phyloP scores from a whole-genome alignment of 2,113 vertebrate genomes.

The Labeo catla region DNA sequence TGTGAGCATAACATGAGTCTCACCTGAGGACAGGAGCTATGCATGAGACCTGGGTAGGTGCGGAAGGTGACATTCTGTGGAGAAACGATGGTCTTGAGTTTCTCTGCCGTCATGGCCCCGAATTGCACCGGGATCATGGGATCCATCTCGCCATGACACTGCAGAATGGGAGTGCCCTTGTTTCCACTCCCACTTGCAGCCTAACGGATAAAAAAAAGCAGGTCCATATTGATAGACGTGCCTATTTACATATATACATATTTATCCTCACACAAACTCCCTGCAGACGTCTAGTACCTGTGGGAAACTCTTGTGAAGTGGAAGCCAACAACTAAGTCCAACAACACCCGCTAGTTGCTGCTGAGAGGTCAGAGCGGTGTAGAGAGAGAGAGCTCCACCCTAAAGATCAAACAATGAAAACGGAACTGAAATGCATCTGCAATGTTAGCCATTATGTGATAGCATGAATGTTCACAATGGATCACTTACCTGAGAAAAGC shows the following conservation, averaged over 20 bases:
- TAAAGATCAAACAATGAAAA: constrained; percentile 59
- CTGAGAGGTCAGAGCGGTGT: constrained; percentile 93
- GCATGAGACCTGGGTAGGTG: constrained; percentile 87
- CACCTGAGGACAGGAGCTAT: constrained; percentile 91
- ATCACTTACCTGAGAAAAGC: constrained; percentile 94
- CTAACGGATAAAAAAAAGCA: constrained; percentile 66
- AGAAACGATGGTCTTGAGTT: constrained; percentile 86
- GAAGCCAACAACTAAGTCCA: constrained; percentile 97
- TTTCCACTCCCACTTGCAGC: constrained; percentile 81
- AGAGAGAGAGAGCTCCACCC: constrained; percentile 95
- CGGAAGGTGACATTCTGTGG: constrained; percentile 88
- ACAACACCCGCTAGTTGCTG: constrained; percentile 93
- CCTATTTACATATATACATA: neutral
- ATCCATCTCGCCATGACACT: constrained; percentile 94
- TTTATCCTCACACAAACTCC: neutral
- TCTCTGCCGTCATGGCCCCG: constrained; percentile 88
- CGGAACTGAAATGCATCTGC: neutral
- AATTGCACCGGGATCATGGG: constrained; percentile 89
- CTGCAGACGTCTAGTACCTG: constrained; percentile 77
- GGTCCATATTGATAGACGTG: neutral
- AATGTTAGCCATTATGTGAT: neutral
- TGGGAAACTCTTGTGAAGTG: constrained; percentile 91
- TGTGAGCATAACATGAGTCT: neutral
- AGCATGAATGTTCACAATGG: neutral
- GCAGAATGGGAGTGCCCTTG: constrained; percentile 91